Percentiles rank a stretch among this genome's conserved stretches.
Evolutionary conservation across 2,113 vertebrate genomes (phyloP).

Genomic region (Chelonoidis abingdonii): DNA sequence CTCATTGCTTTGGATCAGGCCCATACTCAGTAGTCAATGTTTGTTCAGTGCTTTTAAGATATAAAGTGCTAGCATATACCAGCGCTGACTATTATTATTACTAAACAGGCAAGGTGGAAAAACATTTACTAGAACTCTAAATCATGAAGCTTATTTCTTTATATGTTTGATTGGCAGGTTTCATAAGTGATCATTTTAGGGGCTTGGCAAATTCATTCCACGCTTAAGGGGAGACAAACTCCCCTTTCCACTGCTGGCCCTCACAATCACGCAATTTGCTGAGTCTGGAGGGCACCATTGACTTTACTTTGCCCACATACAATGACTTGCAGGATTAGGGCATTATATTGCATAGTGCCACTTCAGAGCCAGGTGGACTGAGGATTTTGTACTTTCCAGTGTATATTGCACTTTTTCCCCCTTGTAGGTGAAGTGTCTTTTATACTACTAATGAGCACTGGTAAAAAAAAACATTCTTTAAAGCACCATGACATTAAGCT

Average conservation of each 20-base stretch:
- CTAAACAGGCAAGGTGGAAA: not conserved
- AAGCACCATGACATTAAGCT: not conserved
- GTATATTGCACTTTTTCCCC: not conserved
- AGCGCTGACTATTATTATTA: not conserved
- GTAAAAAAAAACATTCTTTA: too few relatives aligned
- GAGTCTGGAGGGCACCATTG: not conserved
- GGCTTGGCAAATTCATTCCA: not conserved
- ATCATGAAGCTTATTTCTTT: not conserved
- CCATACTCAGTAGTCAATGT: constrained; percentile 8
- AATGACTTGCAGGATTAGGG: not conserved
- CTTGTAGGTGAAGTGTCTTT: not conserved
- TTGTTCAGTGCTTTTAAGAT: not conserved
- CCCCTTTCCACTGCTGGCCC: not conserved
- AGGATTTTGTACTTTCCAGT: not conserved
- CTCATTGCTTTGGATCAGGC: constrained; percentile 11
- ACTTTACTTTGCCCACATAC: not conserved
- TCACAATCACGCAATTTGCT: not conserved
- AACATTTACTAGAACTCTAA: not conserved
- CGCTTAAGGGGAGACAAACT: not conserved
- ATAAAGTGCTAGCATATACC: not conserved
- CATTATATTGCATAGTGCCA: not conserved
- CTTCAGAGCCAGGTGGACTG: not conserved
- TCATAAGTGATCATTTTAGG: not conserved
- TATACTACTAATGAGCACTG: not conserved
- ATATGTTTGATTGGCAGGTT: not conserved